Evolutionary conservation across 1,140 invertebrate species (phyloP), one percentile per base, ranked within the genome.

Genomic region (Philopotamus ludificatus): DNA sequence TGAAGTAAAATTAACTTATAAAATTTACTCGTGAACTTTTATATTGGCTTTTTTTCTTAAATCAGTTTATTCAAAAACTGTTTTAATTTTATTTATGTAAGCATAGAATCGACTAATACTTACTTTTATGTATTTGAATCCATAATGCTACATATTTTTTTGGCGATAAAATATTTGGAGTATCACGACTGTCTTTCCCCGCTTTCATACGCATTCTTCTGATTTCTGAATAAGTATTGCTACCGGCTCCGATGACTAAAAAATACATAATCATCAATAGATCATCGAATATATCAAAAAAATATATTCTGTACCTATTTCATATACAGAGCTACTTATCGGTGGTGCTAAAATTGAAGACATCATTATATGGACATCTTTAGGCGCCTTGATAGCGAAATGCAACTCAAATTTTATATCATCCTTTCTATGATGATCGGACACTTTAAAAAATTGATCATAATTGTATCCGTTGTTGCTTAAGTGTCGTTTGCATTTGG

Each of bases 321-420:
- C 85, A 73, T 87, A 87, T 9, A 84, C 82, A 3, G 82, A 76
- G 67, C 83, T 80, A 9, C 21, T 65, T 8, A 73, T 68, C 9
- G 67, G 66, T 7, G 82, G 74, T 16, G 71, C 67, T 0, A 73
- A 59, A 0, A 76, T 73, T 2, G 80, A 71, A 0, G 84, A 79
- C 12, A 87, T 70, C 4, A 86, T 68, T 54, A 87, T 83, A 67
- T 86, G 85, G 3, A 84, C 85, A 67, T 87, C 83, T 67, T 82
- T 84, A 0, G 73, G 63, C 0, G 82, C 84, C 60, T 83, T 75
- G 25, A 86, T 84, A 0, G 80, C 78, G 25, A 86, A 74, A 71
- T 84, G 83, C 74, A 85, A 82, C 69, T 85, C 82, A 15, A 85
- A 77, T 2, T 71, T 60, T 1, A 79, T 60, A 18, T 73, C 72